Conservation (phyloP, 2,888 invertebrate species). For the Lingula anatina region DNA sequence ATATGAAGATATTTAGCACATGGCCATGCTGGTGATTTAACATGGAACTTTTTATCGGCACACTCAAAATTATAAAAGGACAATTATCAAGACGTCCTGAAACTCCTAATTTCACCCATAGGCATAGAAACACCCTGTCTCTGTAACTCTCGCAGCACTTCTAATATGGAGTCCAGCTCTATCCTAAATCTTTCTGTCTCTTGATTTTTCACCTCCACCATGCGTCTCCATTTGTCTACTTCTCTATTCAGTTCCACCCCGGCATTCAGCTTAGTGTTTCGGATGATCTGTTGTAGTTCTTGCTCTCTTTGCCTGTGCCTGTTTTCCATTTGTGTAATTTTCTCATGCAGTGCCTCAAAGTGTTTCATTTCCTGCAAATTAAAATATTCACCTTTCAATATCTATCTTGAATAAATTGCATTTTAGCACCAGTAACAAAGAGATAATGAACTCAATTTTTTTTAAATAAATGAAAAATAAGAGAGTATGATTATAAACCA, state of each 20-base stretch:
- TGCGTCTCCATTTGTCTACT: constrained; percentile 35
- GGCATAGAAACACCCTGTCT: constrained; percentile 48
- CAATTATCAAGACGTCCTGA: too few species aligned
- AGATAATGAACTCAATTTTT: too few species aligned
- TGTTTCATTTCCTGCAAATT: constrained; percentile 46
- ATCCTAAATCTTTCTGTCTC: constrained; percentile 45
- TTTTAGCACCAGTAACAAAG: too few species aligned
- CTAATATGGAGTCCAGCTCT: constrained; percentile 48
- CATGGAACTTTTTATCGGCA: too few species aligned
- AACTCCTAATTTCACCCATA: too few species aligned
- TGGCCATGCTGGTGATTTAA: too few species aligned
- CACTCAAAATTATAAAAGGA: too few species aligned
- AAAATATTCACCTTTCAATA: not conserved
- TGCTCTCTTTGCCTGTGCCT: constrained; percentile 37
- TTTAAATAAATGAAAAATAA: too few species aligned
- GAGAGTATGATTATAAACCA: too few species aligned
- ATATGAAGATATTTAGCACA: too few species aligned
- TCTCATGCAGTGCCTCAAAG: constrained; percentile 41
- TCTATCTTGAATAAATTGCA: too few species aligned
- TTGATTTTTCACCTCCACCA: constrained; percentile 43
- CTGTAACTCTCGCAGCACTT: constrained; percentile 41
- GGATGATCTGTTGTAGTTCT: constrained; percentile 38
- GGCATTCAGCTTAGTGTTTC: constrained; percentile 24
- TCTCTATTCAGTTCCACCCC: constrained; percentile 30
- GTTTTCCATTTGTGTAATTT: constrained; percentile 39